These are phyloP conservation scores for Agonopterix arenella DNA, from an alignment of 2,888 invertebrate genomes.

Conservation along the genomic window DNA sequence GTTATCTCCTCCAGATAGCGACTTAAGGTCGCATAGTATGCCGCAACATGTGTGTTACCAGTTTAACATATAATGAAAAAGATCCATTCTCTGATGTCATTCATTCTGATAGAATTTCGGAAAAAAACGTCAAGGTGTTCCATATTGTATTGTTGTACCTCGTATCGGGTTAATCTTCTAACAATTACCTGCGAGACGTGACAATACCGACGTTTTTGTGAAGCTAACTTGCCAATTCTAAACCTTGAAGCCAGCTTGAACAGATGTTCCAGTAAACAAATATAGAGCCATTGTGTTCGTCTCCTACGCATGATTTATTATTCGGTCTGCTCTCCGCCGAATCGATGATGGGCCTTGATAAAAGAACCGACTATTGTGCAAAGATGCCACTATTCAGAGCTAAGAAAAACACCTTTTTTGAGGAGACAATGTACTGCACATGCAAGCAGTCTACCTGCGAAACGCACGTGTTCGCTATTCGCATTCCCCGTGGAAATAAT, in stretches of 20 bases:
- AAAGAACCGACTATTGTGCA: conserved; percentile 64
- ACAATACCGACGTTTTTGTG: conserved; percentile 57
- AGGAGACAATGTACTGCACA: conserved; percentile 65
- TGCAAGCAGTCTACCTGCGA: conserved; percentile 63
- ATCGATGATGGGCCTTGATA: conserved; percentile 55
- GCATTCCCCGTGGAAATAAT: conserved; percentile 48
- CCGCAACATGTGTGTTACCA: conserved; percentile 40
- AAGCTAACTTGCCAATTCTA: conserved; percentile 48
- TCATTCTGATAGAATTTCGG: conserved; percentile 25
- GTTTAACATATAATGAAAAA: conserved; percentile 18
- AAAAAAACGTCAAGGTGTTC: conserved; percentile 63
- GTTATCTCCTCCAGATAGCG: conserved; percentile 64
- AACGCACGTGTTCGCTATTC: conserved; percentile 71
- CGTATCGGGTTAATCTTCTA: conserved; percentile 70
- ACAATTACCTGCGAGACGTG: conserved; percentile 54
- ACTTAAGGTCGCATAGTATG: conserved; percentile 56
- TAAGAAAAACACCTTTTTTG: conserved; percentile 60
- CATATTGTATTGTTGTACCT: conserved; percentile 44
- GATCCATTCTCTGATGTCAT: conserved; percentile 26
- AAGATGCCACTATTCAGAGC: conserved; percentile 49
- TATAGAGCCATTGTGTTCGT: conserved; percentile 44
- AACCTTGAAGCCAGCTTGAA: conserved; percentile 31
- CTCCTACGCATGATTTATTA: conserved; percentile 70
- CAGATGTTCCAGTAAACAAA: conserved; percentile 72
- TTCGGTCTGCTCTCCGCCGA: conserved; percentile 44